Percentiles rank a stretch among this genome's conserved stretches.
Conservation (phyloP, 2,888 invertebrate genomes). For the Ennomos quercinarius region DNA sequence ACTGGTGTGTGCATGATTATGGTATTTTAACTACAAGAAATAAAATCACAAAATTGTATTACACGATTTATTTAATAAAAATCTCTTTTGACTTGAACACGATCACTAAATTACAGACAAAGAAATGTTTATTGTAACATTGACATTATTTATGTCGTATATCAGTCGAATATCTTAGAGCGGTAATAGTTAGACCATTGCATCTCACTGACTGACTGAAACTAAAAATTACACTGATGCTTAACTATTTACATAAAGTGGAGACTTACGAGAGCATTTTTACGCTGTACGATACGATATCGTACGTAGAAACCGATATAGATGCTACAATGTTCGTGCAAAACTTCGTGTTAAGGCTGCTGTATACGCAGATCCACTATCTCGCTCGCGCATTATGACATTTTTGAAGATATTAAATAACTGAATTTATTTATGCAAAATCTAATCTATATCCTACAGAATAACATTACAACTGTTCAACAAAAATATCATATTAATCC, state of each 20-base stretch:
- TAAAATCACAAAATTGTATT: slow-evolving; percentile 50
- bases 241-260: slow-evolving; percentile 52
- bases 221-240: slow-evolving; percentile 58
- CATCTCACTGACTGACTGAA: slow-evolving; percentile 69
- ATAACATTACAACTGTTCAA: too few relatives aligned
- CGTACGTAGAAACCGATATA: too few relatives aligned
- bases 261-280: neutral
- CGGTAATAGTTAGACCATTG: slow-evolving; percentile 66
- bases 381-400: too few relatives aligned
- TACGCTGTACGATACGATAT: too few relatives aligned
- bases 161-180: slow-evolving; percentile 77
- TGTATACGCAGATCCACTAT: too few relatives aligned
- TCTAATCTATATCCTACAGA: too few relatives aligned
- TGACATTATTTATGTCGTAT: slow-evolving; percentile 74
- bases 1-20: too few relatives aligned
- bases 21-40: slow-evolving; percentile 1
- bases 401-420: too few relatives aligned
- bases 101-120: slow-evolving; percentile 85
- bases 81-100: slow-evolving; percentile 85
- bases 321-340: too few relatives aligned
- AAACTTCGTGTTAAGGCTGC: too few relatives aligned
- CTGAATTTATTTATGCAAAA: too few relatives aligned
- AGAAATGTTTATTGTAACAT: slow-evolving; percentile 75
- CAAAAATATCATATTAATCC: too few relatives aligned
- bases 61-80: slow-evolving; percentile 81